phyloP scores from a whole-genome alignment of 2,797 vertebrate genomes.

The Pogonophryne albipinna region DNA sequence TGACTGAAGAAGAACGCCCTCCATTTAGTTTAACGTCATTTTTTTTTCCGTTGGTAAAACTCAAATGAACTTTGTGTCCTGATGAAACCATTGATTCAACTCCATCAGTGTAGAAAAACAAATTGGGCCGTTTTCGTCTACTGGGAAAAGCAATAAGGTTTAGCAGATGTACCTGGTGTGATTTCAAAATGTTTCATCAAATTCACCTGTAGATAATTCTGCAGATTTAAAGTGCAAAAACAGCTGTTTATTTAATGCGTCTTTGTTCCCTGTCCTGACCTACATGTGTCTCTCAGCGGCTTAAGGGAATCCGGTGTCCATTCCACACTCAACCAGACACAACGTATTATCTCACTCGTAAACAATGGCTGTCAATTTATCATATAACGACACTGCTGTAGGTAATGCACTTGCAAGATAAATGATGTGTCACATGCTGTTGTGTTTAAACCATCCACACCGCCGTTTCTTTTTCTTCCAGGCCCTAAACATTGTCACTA shows the following conservation, averaged over 20 bases:
- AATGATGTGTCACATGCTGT: neutral
- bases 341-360: slow-evolving; percentile 49
- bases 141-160: neutral
- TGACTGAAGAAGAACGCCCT: neutral
- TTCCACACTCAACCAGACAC: slow-evolving; percentile 29
- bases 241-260: slow-evolving; percentile 8
- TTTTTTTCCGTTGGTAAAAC: neutral
- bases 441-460: slow-evolving; percentile 1
- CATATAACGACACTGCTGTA: slow-evolving; percentile 14
- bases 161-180: neutral
- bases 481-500: neutral
- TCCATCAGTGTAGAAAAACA: neutral
- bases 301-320: slow-evolving; percentile 30
- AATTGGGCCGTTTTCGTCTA: neutral
- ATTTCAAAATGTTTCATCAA: neutral
- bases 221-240: neutral
- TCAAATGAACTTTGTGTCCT: neutral
- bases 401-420: slow-evolving; percentile 2
- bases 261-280: slow-evolving; percentile 9
- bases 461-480: neutral
- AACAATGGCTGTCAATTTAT: slow-evolving; percentile 54
- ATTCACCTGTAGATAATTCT: neutral
- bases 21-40: neutral
- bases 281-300: slow-evolving; percentile 25
- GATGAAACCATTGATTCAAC: neutral